Evolutionary conservation across 2,113 vertebrate genomes (phyloP).

Genomic region (Prolemur simus): DNA sequence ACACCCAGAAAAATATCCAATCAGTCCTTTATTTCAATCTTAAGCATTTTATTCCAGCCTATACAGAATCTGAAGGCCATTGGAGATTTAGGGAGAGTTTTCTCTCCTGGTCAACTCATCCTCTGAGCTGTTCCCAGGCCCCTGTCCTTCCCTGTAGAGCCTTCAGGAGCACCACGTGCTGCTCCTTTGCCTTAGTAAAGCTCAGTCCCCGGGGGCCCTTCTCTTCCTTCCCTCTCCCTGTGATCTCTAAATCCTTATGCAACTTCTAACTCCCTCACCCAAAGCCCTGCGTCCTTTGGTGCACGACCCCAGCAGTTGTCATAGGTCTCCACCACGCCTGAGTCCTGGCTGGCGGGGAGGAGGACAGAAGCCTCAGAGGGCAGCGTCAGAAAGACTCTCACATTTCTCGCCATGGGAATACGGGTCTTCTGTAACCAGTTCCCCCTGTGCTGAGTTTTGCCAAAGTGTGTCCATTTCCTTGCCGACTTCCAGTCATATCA

Average conservation of each 20-base stretch:
- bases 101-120: background rate
- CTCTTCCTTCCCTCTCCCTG: background rate
- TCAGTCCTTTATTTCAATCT: background rate
- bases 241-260: background rate
- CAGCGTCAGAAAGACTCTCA: too few relatives aligned
- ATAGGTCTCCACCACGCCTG: background rate
- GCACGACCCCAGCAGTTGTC: background rate
- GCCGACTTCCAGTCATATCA: background rate
- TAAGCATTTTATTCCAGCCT: background rate
- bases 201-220: background rate
- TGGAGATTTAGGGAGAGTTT: background rate
- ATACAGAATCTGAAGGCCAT: background rate
- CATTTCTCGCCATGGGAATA: accelerated
- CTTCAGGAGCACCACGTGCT: background rate
- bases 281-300: background rate
- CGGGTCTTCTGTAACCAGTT: background rate
- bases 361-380: background rate
- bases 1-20: background rate
- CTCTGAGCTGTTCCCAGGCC: background rate
- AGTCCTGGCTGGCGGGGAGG: background rate
- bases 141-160: background rate
- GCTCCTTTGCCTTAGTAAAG: background rate
- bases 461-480: background rate
- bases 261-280: background rate
- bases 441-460: background rate